These are phyloP conservation scores for Addax nasomaculatus DNA, from an alignment of 2,113 vertebrate species.

Conservation along the genomic window DNA sequence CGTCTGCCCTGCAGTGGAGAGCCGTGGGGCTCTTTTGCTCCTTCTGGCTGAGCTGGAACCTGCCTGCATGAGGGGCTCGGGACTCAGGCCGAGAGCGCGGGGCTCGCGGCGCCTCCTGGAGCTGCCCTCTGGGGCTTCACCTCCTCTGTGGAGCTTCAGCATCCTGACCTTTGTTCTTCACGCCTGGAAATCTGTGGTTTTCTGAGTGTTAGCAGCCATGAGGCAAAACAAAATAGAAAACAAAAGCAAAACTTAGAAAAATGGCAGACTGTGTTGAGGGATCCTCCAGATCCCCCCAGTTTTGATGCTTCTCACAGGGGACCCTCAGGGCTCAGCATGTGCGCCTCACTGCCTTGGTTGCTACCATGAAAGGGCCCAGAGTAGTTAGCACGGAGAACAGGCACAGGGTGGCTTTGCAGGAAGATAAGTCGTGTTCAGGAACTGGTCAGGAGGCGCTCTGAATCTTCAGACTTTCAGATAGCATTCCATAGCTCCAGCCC, in stretches of 20 bases:
- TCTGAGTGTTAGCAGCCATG: neutral
- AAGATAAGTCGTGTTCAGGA: neutral
- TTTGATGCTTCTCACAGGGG: neutral
- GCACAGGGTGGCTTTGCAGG: neutral
- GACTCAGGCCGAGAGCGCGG: neutral
- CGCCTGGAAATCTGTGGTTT: neutral
- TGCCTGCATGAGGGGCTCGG: neutral
- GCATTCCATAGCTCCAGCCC: neutral
- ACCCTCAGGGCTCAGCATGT: neutral
- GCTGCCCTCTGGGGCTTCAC: neutral
- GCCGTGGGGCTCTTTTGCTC: neutral
- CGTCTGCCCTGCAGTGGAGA: neutral
- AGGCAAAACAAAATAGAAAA: neutral
- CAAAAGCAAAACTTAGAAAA: neutral
- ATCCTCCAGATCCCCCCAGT: neutral
- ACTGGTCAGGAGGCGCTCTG: neutral
- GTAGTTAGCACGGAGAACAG: neutral
- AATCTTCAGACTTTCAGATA: neutral
- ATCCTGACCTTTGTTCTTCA: neutral
- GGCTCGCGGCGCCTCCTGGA: neutral
- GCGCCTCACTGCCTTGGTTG: neutral
- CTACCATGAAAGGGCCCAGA: rapidly evolving
- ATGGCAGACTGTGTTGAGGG: neutral
- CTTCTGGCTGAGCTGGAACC: neutral
- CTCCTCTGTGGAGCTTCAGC: neutral